Percentiles rank a stretch among this genome's conserved stretches.
These are phyloP conservation scores for Menura novaehollandiae DNA, from an alignment of 2,113 vertebrate genomes.

Conservation along the genomic window DNA sequence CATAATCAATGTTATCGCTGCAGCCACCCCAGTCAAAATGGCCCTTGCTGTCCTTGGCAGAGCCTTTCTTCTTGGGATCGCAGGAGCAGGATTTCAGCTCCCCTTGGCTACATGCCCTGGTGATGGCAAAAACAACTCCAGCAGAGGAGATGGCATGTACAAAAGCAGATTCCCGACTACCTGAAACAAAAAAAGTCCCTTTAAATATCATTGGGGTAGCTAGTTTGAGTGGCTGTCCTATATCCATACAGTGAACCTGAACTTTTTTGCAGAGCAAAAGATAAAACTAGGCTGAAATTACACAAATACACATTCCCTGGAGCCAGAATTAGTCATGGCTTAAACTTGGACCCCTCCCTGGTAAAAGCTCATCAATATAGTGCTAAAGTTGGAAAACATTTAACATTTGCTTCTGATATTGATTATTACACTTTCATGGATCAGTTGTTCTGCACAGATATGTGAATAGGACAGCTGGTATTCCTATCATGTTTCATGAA, in stretches of 20 bases:
- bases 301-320: background rate
- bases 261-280: background rate
- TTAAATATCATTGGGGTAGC: background rate
- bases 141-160: conserved; percentile 95
- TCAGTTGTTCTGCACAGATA: background rate
- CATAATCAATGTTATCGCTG: conserved; percentile 93
- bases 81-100: conserved; percentile 94
- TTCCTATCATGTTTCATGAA: background rate
- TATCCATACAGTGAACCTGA: background rate
- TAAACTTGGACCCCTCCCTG: conserved; percentile 44
- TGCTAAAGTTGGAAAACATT: conserved; percentile 31
- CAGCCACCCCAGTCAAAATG: conserved; percentile 95
- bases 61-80: conserved; percentile 89
- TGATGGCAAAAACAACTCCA: conserved; percentile 91
- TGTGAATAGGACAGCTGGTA: background rate
- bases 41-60: conserved; percentile 83
- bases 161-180: conserved; percentile 93
- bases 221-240: background rate
- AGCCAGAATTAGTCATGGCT: conserved; percentile 57
- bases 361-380: conserved; percentile 41
- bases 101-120: conserved; percentile 93
- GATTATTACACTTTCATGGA: background rate
- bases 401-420: conserved; percentile 24
- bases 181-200: conserved; percentile 69
- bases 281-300: conserved; percentile 45